Base-by-base conservation (phyloP, 2,888 invertebrate genomes). In the Liodrosophila aerea region DNA sequence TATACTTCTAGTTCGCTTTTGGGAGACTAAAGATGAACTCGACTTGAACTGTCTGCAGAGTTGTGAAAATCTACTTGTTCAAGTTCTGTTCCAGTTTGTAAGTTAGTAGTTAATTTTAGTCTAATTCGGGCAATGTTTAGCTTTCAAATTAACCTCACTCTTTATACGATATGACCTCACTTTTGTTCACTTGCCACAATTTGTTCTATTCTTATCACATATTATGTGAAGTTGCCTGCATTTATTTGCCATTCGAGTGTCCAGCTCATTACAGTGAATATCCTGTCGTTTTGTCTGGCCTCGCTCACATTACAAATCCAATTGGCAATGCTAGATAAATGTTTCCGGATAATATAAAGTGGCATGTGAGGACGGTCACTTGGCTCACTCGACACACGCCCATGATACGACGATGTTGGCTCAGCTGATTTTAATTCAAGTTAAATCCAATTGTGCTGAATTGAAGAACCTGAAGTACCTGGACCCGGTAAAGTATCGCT, bases 241-340 rank as follows among this genome's bases (percentile, higher is more conserved):
- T 22, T 22, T 16, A 58, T 56, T 72, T 57, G 54, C 39, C 58
- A 59, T 51, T 72, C 52, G 72, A 62, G 58, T 69, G 70, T 45
- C 60, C 57, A 36, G 29, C 37, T 56, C 59, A 63, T 69, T 70
- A 59, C 43, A 34, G 57, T 58, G 63, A 22, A 65, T 74, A 78
- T 82, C 56, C 51, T 44, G 54, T 39, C 63, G 37, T 56, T 58
- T 68, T 64, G 56, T 59, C 46, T 57, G 62, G 45, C 58, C 54
- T 45, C 29, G 30, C 50, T 40, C 64, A 50, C 77, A 84, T 64
- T 39, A 50, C 81, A 50, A 65, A 64, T 65, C 72, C 72, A 65
- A 78, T 85, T 78, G 76, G 41, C 61, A 74, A 56, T 66, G 72
- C 22, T 46, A 73, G 70, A 77, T 82, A 85, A 77, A 85, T 82